Base-by-base conservation (phyloP, 2,797 vertebrate genomes). In the Arrhamphus sclerolepis region DNA sequence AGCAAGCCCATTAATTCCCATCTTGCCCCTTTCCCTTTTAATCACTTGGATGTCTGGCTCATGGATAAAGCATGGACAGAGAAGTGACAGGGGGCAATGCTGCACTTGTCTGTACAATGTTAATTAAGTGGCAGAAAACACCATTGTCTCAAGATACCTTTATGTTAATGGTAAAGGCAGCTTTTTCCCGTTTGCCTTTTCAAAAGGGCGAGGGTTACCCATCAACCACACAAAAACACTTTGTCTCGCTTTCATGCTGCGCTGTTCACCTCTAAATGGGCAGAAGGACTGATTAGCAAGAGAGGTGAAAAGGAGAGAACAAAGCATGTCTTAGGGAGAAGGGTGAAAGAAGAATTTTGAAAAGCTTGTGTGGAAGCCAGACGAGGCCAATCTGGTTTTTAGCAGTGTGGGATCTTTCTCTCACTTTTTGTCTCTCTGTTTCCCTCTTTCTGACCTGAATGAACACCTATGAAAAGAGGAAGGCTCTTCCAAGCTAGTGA, bases 131-230 rank as follows among this genome's bases (percentile, higher is more conserved):
- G 61, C 84, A 89, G 78, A 80, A 81, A 86, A 91, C 90, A 85
- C 90, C 80, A 85, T 75, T 88, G 77, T 84, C 74, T 80, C 81
- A 77, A 83, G 78, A 86, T 83, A 55, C 63, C 81, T 73, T 85
- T 74, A 67, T 72, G 53, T 75, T 74, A 62, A 76, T 74, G 41
- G 78, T 84, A 87, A 89, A 77, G 81, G 84, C 89, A 82, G 85
- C 85, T 89, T 91, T 91, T 91, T 84, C 82, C 81, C 91, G 89
- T 88, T 88, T 83, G 85, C 82, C 82, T 82, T 89, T 89, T 87
- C 58, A 89, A 84, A 87, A 63, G 86, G 81, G 82, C 77, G 80
- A 86, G 84, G 87, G 87, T 89, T 88, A 89, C 86, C 87, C 89
- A 78, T 90, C 87, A 87, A 84, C 70, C 76, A 53, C 83, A 90